These are phyloP conservation scores for Ptilorrhoa leucosticta DNA, from an alignment of 2,113 vertebrate species.

Conservation along the genomic window DNA sequence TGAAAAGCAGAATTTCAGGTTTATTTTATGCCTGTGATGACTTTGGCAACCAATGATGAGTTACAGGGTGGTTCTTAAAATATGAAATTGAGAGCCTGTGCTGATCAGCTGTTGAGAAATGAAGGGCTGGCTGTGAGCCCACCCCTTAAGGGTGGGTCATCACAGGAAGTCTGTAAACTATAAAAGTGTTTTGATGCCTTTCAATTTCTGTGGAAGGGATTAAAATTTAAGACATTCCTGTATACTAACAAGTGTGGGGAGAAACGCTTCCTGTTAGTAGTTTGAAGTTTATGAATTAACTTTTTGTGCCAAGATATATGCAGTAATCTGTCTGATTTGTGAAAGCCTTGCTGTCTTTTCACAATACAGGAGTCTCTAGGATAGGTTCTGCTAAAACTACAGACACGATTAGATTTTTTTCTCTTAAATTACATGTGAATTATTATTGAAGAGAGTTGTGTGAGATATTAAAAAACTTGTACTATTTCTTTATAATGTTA, in stretches of 20 bases:
- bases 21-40: not conserved
- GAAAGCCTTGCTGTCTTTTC: not conserved
- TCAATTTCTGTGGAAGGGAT: not conserved
- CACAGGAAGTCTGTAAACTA: not conserved
- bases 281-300: not conserved
- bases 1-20: not conserved
- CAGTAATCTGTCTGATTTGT: not conserved
- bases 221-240: not conserved
- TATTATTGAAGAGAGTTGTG: not conserved
- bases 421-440: not conserved
- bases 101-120: not conserved
- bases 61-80: not conserved
- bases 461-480: not conserved
- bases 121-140: not conserved
- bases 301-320: not conserved
- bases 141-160: not conserved
- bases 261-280: not conserved
- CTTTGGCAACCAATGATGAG: not conserved
- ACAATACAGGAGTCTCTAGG: not conserved
- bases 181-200: not conserved
- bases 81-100: not conserved
- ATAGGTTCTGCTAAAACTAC: not conserved
- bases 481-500: not conserved
- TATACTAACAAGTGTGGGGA: not conserved
- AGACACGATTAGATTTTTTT: not conserved